Evolutionary conservation across 1,140 invertebrate genomes (phyloP).

Genomic region (Chlorops oryzae): DNA sequence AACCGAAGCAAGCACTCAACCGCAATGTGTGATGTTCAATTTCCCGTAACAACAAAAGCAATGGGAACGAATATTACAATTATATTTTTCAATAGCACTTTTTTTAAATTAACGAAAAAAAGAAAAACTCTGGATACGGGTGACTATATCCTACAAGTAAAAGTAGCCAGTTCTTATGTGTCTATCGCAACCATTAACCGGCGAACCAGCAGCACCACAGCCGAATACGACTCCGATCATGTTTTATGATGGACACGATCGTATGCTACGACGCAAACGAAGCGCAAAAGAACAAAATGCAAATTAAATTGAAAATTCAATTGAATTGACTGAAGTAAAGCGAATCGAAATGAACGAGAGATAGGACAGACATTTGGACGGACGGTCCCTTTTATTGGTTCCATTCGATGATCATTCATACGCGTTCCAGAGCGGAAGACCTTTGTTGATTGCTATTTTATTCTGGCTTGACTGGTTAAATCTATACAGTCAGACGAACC

Average conservation of each 20-base stretch:
- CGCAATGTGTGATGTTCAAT: slow-evolving; percentile 46
- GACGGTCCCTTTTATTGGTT: slow-evolving; percentile 37
- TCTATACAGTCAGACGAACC: slow-evolving; percentile 2
- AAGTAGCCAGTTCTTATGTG: too few species aligned
- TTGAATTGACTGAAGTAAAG: slow-evolving; percentile 5
- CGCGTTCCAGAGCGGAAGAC: slow-evolving; percentile 17
- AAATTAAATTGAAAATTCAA: slow-evolving; percentile 14
- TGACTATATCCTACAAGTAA: too few species aligned
- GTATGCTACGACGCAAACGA: too few species aligned
- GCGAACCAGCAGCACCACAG: too few species aligned
- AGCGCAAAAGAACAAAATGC: slow-evolving; percentile 10
- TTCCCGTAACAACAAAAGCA: slow-evolving; percentile 31
- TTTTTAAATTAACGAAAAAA: too few species aligned
- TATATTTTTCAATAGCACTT: too few species aligned
- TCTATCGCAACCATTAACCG: too few species aligned
- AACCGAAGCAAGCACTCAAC: slow-evolving; percentile 18
- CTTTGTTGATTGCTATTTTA: slow-evolving; percentile 17
- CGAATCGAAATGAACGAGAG: background rate
- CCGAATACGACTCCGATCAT: too few species aligned
- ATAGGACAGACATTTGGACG: too few species aligned
- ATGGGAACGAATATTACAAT: too few species aligned
- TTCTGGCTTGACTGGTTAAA: slow-evolving; percentile 5
- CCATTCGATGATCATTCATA: slow-evolving; percentile 44
- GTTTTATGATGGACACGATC: too few species aligned
- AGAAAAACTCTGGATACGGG: too few species aligned